A percentile compares a stretch with the other conserved stretches of the same genome.
Evolutionary conservation across 35 echinoderm and acorn worm genomes (phyloP).

Genomic region (Lytechinus pictus): DNA sequence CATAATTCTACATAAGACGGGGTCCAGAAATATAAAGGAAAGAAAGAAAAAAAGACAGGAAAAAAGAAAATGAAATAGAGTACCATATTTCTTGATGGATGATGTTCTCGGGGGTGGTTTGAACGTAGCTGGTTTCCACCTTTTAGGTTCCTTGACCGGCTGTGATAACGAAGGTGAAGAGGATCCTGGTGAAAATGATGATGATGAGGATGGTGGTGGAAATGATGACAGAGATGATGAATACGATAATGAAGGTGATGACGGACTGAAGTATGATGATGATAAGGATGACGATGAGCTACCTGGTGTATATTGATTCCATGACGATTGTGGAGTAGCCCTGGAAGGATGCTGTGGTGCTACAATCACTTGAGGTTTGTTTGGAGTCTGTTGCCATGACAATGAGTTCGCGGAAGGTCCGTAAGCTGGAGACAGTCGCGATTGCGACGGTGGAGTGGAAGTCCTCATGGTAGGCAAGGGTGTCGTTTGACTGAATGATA

Average conservation of each 20-base stretch:
- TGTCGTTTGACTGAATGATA: neutral
- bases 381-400: conserved; percentile 20
- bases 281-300: neutral
- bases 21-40: too few relatives aligned
- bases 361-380: neutral
- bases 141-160: neutral
- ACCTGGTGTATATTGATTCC: conserved; percentile 7
- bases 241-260: neutral
- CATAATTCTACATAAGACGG: too few relatives aligned
- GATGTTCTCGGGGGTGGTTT: conserved; percentile 14
- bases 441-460: neutral
- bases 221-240: neutral
- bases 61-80: neutral
- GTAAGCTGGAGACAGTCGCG: neutral
- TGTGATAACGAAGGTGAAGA: neutral
- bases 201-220: neutral
- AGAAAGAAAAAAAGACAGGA: too few relatives aligned
- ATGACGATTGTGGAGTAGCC: neutral
- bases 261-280: neutral
- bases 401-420: neutral
- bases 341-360: conserved; percentile 7
- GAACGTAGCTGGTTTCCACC: conserved; percentile 43
- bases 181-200: neutral
- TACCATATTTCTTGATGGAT: neutral
- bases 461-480: neutral